Base-by-base conservation (phyloP, 1,140 invertebrate genomes). In the Monomorium pharaonis region DNA sequence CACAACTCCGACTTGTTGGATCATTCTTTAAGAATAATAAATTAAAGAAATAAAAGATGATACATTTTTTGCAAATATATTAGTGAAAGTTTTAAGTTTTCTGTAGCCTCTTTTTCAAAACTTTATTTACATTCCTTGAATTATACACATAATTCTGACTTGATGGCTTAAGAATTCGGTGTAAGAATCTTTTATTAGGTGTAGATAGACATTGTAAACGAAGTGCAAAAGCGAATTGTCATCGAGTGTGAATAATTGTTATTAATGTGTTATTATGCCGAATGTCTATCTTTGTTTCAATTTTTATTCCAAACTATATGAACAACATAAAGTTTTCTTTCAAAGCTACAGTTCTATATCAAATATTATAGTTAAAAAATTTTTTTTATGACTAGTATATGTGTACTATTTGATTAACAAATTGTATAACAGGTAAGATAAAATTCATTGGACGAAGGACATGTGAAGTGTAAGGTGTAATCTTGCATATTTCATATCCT, bases 151-250 rank as follows among this genome's bases (percentile, higher is more conserved):
- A n/a, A n/a, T n/a, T n/a, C n/a, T n/a, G n/a, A n/a, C n/a, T n/a
- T n/a, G n/a, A n/a, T n/a, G n/a, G n/a, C n/a, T n/a, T n/a, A n/a
- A n/a, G n/a, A n/a, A n/a, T n/a, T 80, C n/a, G 44, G 16, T 6
- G 33, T 37, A 69, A 80, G 62, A 1, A 47, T n/a, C 24, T 72
- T 42, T 84, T 84, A 84, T 60, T 42, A 42, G 30, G 37, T 84
- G 67, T 27, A 44, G 49, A 75, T 60, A 60, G 51, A 16, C 24
- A 60, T 74, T 18, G 24, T 75, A 60, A 83, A 83, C 69, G n/a
- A 60, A 37, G 18, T 33, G 80, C 80, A 83, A 54, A 83, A 14
- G 30, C n/a, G 42, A 58, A 47, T 10, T 47, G 24, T 51, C 27
- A 67, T 69, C 63, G 10, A 69, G 16, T 18, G 62, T 3, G 18